These are phyloP conservation scores for Tinamus major DNA, from an alignment of 2,797 vertebrate genomes.

Conservation along the genomic window DNA sequence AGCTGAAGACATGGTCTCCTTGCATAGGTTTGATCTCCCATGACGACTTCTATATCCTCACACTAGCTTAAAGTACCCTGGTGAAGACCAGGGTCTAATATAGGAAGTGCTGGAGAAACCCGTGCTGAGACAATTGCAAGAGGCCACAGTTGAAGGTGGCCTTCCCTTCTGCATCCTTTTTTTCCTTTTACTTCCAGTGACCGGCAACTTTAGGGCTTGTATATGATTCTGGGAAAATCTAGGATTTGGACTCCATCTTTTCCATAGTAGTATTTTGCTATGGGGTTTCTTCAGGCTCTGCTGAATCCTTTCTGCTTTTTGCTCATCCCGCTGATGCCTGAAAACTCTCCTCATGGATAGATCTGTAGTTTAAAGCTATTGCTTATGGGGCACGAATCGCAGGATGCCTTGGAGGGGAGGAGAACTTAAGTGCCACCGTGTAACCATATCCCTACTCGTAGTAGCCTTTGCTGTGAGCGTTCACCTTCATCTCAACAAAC, in stretches of 20 bases:
- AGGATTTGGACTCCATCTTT: background rate
- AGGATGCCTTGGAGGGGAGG: background rate
- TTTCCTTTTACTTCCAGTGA: background rate
- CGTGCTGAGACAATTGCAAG: too few relatives aligned
- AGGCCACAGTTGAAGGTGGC: too few relatives aligned
- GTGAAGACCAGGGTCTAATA: too few relatives aligned
- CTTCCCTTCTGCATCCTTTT: background rate
- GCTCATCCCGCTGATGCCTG: background rate
- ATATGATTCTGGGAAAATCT: background rate
- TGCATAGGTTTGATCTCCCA: too few relatives aligned
- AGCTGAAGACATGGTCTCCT: too few relatives aligned
- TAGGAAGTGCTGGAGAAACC: too few relatives aligned
- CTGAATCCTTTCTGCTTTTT: background rate
- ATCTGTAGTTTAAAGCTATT: background rate
- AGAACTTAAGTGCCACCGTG: background rate
- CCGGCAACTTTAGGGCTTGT: background rate
- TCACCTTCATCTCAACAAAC: too few relatives aligned
- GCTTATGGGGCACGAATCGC: background rate
- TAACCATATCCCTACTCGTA: too few relatives aligned
- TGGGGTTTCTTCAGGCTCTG: rapidly evolving
- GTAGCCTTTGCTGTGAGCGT: background rate
- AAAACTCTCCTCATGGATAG: background rate
- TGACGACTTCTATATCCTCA: too few relatives aligned
- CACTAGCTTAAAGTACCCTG: too few relatives aligned
- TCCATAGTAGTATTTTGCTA: background rate